phyloP scores from a whole-genome alignment of 2,888 invertebrate genomes.

The Cheilosia vulpina region DNA sequence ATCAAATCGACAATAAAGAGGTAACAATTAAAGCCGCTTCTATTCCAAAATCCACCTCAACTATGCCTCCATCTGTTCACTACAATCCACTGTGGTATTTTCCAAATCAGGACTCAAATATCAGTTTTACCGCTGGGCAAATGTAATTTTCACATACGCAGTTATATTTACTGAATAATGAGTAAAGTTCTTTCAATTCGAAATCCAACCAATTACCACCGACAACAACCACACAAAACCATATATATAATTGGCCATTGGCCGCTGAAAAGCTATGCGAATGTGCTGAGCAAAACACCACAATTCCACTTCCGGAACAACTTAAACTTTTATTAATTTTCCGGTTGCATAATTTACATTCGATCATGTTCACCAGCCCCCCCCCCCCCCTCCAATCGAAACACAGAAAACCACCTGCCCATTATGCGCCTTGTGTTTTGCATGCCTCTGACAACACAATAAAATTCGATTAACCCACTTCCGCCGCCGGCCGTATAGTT shows the following conservation, averaged over 20 bases:
- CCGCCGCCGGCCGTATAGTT: not conserved
- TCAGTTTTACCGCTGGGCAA: no score
- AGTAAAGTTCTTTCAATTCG: constrained; percentile 11
- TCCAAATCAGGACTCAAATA: no score
- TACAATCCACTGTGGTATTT: no score
- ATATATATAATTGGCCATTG: constrained; percentile 28
- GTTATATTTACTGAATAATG: not conserved
- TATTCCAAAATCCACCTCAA: no score
- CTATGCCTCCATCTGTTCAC: no score
- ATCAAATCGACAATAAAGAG: no score
- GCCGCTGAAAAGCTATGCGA: constrained; percentile 2
- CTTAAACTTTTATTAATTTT: constrained; percentile 67
- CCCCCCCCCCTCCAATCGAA: no score
- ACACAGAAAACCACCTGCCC: not conserved
- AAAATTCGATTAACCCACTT: constrained; percentile 39
- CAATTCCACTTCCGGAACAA: constrained; percentile 54
- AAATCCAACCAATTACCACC: constrained; percentile 43
- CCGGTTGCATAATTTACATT: constrained; percentile 60
- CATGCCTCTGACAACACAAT: constrained; percentile 49
- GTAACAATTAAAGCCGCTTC: no score
- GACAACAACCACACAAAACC: constrained; percentile 6
- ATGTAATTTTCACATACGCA: no score
- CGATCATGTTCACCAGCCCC: constrained; percentile 30
- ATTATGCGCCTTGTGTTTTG: constrained; percentile 3
- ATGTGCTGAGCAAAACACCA: constrained; percentile 20